Conservation (phyloP, 2,888 invertebrate genomes). For the Gastrophysa polygoni region DNA sequence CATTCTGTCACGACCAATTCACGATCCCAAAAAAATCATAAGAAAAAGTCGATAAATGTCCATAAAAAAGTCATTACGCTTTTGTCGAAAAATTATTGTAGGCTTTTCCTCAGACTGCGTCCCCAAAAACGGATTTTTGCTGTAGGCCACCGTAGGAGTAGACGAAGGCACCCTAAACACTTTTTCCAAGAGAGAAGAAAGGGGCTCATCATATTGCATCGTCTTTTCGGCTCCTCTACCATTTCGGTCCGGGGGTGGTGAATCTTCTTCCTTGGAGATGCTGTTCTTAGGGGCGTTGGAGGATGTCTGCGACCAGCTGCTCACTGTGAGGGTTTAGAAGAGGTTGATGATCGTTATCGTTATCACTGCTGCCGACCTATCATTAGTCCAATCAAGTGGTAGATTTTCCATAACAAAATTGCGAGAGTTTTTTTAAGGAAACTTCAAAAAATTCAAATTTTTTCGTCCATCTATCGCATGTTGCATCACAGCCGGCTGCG, state of each 20-base stretch:
- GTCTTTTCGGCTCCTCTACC: too few species aligned
- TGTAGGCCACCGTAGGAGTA: constrained; percentile 21
- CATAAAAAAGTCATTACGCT: neutral
- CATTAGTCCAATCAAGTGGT: too few species aligned
- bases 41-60: too few species aligned
- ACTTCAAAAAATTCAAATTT: too few species aligned
- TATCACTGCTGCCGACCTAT: too few species aligned
- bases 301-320: constrained; percentile 35
- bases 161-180: constrained; percentile 9
- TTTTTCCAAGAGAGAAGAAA: neutral
- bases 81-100: neutral
- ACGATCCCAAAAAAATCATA: too few species aligned
- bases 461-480: too few species aligned
- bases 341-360: constrained; percentile 60
- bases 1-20: too few species aligned
- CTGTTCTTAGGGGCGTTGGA: constrained; percentile 21
- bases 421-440: too few species aligned
- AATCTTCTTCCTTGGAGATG: constrained; percentile 7
- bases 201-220: neutral
- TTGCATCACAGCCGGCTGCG: too few species aligned
- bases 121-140: constrained; percentile 27
- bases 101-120: neutral
- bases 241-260: neutral
- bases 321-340: constrained; percentile 60
- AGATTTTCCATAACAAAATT: too few species aligned